Percentiles rank a stretch among this genome's conserved stretches.
Evolutionary conservation across 2,888 invertebrate species (phyloP).

Genomic region (Aleiodes leptofemur): DNA sequence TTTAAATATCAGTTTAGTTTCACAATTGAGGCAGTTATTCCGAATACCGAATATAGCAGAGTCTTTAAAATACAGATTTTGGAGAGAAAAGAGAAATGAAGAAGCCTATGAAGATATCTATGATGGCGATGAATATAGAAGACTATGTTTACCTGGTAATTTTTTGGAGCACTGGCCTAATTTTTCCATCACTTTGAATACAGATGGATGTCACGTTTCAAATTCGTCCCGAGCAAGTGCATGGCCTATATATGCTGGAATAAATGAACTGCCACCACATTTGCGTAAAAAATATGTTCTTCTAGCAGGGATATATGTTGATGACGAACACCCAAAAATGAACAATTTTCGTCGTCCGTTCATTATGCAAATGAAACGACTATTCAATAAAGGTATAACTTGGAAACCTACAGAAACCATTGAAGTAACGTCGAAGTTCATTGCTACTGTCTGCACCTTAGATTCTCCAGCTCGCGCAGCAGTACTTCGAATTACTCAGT

Average conservation of each 20-base stretch:
- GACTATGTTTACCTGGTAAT: background rate
- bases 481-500: constrained; percentile 45
- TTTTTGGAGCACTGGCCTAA: background rate
- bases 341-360: constrained; percentile 29
- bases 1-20: too few species aligned
- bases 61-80: too few species aligned
- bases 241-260: constrained; percentile 50
- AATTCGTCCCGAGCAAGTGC: too few species aligned
- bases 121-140: background rate
- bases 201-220: too few species aligned
- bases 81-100: background rate
- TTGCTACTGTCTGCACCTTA: constrained; percentile 11
- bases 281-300: constrained; percentile 46
- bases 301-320: constrained; percentile 44
- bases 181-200: too few species aligned
- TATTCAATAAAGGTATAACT: constrained; percentile 17
- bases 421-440: constrained; percentile 36
- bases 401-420: constrained; percentile 35
- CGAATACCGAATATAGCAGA: too few species aligned
- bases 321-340: constrained; percentile 38
- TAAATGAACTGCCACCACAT: constrained; percentile 54
- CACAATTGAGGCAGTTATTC: background rate
- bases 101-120: background rate
- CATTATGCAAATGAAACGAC: constrained; percentile 4
- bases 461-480: constrained; percentile 47